Conservation (phyloP, 2,888 invertebrate genomes). For the Sphecodes monilicornis region DNA sequence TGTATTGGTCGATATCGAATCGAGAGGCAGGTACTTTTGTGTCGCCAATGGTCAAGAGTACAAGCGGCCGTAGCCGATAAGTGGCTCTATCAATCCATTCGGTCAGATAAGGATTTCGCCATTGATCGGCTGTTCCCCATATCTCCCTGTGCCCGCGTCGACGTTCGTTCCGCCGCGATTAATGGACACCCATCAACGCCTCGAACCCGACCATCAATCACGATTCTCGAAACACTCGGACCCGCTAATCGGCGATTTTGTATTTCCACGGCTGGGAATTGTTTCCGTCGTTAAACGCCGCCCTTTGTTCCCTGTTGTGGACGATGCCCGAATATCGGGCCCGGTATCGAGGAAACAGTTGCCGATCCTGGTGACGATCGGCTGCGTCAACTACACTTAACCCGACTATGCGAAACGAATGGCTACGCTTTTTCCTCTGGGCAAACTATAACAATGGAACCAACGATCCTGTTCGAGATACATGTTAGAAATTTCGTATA, state of each 20-base stretch:
- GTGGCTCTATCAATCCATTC: slow-evolving; percentile 80
- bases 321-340: not conserved
- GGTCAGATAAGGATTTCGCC: slow-evolving; percentile 79
- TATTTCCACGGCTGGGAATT: slow-evolving; percentile 67
- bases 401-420: not conserved
- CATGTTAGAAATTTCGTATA: too few species aligned
- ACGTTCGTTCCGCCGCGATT: slow-evolving; percentile 79
- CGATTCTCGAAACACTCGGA: slow-evolving; percentile 72
- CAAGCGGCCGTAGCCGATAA: slow-evolving; percentile 76
- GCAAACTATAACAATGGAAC: not conserved
- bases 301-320: slow-evolving; percentile 40
- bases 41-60: slow-evolving; percentile 72
- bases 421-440: not conserved
- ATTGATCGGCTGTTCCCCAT: slow-evolving; percentile 78
- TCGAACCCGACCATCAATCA: slow-evolving; percentile 78
- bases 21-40: slow-evolving; percentile 68
- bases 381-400: not conserved
- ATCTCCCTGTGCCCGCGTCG: slow-evolving; percentile 60
- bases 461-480: not conserved
- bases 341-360: slow-evolving; percentile 20
- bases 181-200: slow-evolving; percentile 81
- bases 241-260: slow-evolving; percentile 72
- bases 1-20: slow-evolving; percentile 60
- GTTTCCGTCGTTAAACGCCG: slow-evolving; percentile 64
- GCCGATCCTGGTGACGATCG: slow-evolving; percentile 3